Evolutionary conservation across 2,113 vertebrate genomes (phyloP), one percentile per base, ranked within the genome.

Genomic region (Hassar affinis): DNA sequence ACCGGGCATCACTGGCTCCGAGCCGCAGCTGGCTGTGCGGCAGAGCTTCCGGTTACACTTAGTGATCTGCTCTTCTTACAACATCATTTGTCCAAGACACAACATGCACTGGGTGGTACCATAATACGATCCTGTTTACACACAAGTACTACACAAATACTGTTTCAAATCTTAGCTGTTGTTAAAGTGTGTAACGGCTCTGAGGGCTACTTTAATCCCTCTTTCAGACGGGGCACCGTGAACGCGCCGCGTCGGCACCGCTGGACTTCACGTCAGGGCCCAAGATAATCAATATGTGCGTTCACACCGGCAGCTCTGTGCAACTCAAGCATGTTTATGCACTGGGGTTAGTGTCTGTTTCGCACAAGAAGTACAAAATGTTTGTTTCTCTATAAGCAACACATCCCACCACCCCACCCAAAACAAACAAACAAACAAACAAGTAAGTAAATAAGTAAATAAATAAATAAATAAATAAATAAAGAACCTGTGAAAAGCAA

Each of bases 11-110:
- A n/a, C 62, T 12, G 42, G 78, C 81, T 69, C 69, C 1, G 82
- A 71, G 62, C 27, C 51, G 27, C 12, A 49, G 42, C 20, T 79
- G 57, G 74, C 61, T 69, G 85, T 75, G 80, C n/a, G 81, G 72
- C 69, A n/a, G 79, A 72, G 79, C 14, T 74, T 81, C 49, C 69
- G 80, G 61, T 52, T 64, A 49, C 85, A 69, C 76, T 52, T 25
- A 71, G 78, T 69, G 42, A 68, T 38, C 75, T 18, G 7, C 59
- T 54, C 18, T 54, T 81, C 66, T 54, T 75, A 78, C 62, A 78
- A 18, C 20, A 61, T 35, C 3, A 22, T 10, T 9, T 49, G 4
- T 52, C 59, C 27, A 33, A 52, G 20, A 45, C 47, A 25, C 51
- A n/a, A 42, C 15, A 54, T 59, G 17, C 49, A 76, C 12, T 49